Evolutionary conservation across 2,888 invertebrate species (phyloP).

Genomic region (Minunthozetes semirufus): DNA sequence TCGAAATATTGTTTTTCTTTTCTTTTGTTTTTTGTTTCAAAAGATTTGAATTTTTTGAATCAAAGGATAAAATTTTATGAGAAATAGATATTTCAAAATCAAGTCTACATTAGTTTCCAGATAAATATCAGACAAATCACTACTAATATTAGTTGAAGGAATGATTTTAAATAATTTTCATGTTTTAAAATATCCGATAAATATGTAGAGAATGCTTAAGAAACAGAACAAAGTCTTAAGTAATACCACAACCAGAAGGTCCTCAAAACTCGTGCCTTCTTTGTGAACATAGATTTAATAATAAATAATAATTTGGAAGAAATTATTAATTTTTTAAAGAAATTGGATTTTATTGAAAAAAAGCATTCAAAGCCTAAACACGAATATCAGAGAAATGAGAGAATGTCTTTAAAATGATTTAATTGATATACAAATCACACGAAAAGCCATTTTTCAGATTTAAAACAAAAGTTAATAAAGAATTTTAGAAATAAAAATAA

Average conservation of each 20-base stretch:
- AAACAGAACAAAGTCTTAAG: neutral
- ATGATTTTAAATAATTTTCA: neutral
- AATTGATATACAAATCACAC: neutral
- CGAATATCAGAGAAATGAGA: neutral
- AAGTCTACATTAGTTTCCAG: too few relatives aligned
- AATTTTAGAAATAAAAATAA: neutral
- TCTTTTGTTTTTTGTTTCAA: too few relatives aligned
- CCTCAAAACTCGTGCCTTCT: conserved; percentile 24
- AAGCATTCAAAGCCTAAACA: neutral
- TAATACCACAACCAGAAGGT: conserved; percentile 14
- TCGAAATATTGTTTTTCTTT: too few relatives aligned
- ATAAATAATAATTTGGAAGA: neutral
- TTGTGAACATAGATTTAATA: neutral
- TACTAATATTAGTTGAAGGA: neutral
- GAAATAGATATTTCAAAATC: too few relatives aligned
- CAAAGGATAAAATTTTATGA: too few relatives aligned
- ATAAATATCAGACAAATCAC: neutral
- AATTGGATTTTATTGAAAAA: neutral
- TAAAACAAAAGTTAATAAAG: neutral
- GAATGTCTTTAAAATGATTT: neutral
- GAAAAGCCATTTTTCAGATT: conserved; percentile 17
- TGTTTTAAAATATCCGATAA: neutral
- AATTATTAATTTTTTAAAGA: neutral
- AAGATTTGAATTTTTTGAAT: too few relatives aligned
- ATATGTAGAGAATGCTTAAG: neutral